Percentiles rank a stretch among this genome's conserved stretches.
Conservation (phyloP, 2,797 vertebrate genomes). For the Arremon aurantiirostris region DNA sequence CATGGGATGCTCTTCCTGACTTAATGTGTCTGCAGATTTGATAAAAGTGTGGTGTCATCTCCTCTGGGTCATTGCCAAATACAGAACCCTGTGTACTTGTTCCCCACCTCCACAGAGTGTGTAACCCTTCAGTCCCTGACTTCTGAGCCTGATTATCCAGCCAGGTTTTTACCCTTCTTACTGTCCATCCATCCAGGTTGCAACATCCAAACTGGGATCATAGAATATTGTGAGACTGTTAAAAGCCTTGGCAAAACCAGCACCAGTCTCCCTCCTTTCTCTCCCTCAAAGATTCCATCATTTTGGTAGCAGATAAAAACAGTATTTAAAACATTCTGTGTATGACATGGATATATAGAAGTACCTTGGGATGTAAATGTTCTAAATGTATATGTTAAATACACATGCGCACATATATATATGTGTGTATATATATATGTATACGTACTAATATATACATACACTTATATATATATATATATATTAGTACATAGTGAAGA, state of each 20-base stretch:
- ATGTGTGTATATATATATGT: too few species aligned
- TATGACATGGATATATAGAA: neutral
- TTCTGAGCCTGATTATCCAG: neutral
- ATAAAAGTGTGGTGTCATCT: accelerated
- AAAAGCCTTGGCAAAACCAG: neutral
- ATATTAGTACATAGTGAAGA: neutral
- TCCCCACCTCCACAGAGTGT: neutral
- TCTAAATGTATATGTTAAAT: neutral
- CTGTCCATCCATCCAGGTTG: neutral
- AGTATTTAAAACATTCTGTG: neutral
- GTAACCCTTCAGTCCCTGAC: neutral
- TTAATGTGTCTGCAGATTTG: neutral
- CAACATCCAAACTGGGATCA: neutral
- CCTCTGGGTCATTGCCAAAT: neutral
- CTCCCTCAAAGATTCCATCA: neutral
- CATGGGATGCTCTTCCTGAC: accelerated
- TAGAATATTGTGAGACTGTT: neutral
- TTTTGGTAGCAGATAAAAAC: neutral
- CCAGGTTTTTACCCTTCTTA: neutral
- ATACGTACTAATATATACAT: too few species aligned
- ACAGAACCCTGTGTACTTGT: neutral
- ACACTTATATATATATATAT: too few species aligned
- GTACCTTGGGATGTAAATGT: neutral
- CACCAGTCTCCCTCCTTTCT: neutral
- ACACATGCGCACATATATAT: neutral